Evolutionary conservation across 2,797 vertebrate species (phyloP), one percentile per base, ranked within the genome.

Genomic region (Ctenosaura bakeri): DNA sequence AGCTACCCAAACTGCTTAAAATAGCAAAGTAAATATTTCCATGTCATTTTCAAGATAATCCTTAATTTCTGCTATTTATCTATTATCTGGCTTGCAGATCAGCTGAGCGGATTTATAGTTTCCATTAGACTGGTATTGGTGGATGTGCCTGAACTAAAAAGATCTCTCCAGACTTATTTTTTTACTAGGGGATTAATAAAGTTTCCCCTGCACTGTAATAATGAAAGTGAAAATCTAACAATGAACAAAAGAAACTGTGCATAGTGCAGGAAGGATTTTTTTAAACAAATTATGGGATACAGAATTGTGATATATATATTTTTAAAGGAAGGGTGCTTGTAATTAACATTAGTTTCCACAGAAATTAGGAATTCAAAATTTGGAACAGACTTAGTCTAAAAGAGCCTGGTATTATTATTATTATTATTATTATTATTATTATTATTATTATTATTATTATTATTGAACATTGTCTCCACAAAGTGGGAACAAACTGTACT

Each of bases 21-120:
- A 94, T 92, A 94, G 92, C 91, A 89, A 94, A 94, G 94, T 92
- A 95, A 95, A 96, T 92, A 94, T 91, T 18, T 94, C 87, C 90
- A 32, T 95, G 94, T 86, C 12, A 18, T 94, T 94, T 94, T 89
- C 91, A 95, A 96, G 93, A 94, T 95, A 96, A 95, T 95, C 94
- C 93, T 95, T 93, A 93, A 94, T 95, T 95, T 95, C 89, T 95
- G 86, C 86, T 90, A 92, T 90, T 95, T 94, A 94, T 93, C 92
- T 92, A 93, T 94, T 91, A 93, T 94, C 93, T 94, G 89, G 76
- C 50, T 88, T 83, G 85, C 82, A 32, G 85, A 94, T 95, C 93
- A 93, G 94, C 91, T 91, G 93, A 93, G 93, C 92, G 90, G 94
- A 93, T 95, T 95, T 96, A 95, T 92, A 89, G 2, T 92, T 95